Percentiles rank a stretch among this genome's conserved stretches.
phyloP scores from a whole-genome alignment of 2,888 invertebrate species.

The Sialis fuliginosa region DNA sequence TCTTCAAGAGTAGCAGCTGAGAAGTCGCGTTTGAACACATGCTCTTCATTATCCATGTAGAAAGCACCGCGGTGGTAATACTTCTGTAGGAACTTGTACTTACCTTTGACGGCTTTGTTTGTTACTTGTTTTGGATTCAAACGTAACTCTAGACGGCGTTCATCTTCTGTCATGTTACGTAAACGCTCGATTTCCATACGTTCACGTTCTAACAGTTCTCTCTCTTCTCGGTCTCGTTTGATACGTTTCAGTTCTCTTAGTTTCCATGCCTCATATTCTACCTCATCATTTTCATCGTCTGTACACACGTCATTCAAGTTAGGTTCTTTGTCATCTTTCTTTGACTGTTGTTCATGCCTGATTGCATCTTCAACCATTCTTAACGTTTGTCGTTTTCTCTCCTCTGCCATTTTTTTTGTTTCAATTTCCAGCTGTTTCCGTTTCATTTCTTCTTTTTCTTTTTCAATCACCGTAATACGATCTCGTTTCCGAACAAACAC shows the following conservation, averaged over 20 bases:
- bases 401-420: conserved; percentile 70
- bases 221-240: conserved; percentile 89
- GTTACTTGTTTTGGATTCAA: conserved; percentile 83
- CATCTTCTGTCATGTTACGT: conserved; percentile 91
- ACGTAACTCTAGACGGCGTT: conserved; percentile 73
- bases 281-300: conserved; percentile 90
- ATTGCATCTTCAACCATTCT: conserved; percentile 81
- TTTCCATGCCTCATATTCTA: conserved; percentile 97
- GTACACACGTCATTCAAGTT: conserved; percentile 75
- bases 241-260: conserved; percentile 88
- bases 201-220: conserved; percentile 84
- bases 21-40: conserved; percentile 82
- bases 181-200: conserved; percentile 75
- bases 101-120: conserved; percentile 91
- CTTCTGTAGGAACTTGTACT: conserved; percentile 98
- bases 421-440: conserved; percentile 74
- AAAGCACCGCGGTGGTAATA: conserved; percentile 99
- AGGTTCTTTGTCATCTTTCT: conserved; percentile 53
- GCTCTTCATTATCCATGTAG: conserved; percentile 87
- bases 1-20: conserved; percentile 94
- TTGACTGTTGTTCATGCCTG: conserved; percentile 56
- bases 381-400: conserved; percentile 71
- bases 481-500: conserved; percentile 89
- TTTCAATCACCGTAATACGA: conserved; percentile 86
- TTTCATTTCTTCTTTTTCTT: conserved; percentile 71